Evolutionary conservation across 2,797 vertebrate species (phyloP).

Genomic region (Diglossa cyanea): DNA sequence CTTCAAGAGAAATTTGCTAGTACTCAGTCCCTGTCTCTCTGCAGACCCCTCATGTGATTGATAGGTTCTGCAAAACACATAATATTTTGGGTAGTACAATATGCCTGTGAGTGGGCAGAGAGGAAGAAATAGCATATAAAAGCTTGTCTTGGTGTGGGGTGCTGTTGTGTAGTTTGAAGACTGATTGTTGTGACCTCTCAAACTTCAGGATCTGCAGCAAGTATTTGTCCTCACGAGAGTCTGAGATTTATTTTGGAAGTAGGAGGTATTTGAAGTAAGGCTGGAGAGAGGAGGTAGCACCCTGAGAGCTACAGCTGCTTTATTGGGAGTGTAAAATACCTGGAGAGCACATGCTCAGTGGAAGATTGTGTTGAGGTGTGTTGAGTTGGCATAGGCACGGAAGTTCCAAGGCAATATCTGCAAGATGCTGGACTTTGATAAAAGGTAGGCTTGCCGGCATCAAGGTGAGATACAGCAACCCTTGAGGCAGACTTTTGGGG

Average conservation of each 20-base stretch:
- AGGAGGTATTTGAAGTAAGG: background rate
- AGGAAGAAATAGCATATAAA: background rate
- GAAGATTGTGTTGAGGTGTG: background rate
- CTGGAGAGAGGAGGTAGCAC: background rate
- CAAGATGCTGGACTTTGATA: background rate
- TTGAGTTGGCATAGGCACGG: background rate
- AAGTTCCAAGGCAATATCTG: background rate
- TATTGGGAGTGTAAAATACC: background rate
- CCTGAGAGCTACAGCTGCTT: background rate
- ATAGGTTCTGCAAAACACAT: background rate
- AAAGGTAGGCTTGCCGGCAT: background rate
- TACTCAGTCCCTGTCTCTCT: background rate
- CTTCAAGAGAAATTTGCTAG: background rate
- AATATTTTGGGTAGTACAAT: background rate
- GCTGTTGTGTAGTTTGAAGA: background rate
- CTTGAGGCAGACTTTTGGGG: background rate
- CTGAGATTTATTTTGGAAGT: background rate
- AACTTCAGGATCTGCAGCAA: background rate
- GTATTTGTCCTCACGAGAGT: background rate
- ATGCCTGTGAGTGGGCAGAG: background rate
- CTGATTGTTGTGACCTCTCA: background rate
- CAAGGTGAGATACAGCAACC: background rate
- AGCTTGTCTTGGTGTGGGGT: background rate
- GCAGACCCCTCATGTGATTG: background rate
- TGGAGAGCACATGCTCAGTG: background rate